Evolutionary conservation across 2,888 invertebrate species (phyloP), one percentile per base, ranked within the genome.

Genomic region (Nowickia ferox): DNA sequence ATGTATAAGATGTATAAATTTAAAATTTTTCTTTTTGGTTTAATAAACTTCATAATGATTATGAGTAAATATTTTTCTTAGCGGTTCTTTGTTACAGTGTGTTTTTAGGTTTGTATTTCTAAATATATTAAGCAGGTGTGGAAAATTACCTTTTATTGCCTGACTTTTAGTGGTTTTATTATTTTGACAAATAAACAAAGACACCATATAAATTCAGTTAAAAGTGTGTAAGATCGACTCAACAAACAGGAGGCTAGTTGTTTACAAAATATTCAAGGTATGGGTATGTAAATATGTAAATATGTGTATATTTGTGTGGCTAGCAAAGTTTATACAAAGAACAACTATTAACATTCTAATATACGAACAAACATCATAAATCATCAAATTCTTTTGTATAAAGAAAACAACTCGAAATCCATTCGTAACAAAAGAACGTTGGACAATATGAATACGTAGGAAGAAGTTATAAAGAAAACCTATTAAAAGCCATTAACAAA

Each of bases 131-230:
- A 90, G 90, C 91, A 91, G 91, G 91, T 91, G 91, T 90, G 91
- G 91, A 91, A 91, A 91, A 91, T 91, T 89, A 89, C 89, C 88
- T 90, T 90, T 91, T 89, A 90, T 89, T 88, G 90, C 88, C 90
- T 88, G 88, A 68, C 88, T 89, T 90, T 91, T 90, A 90, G 90
- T 89, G 90, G 90, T 89, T 91, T 90, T 82, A 82, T 83, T 66
- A 74, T 74, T 65, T 79, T 83, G 85, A 86, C 86, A 85, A 82
- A 82, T 82, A 86, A 84, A 84, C 72, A 71, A 75, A 83, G 46
- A 53, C 66, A 81, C 77, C 66, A 77, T 68, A 77, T 68, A 59
- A 76, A 69, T 78, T 75, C 72, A 63, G 74, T 59, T 42, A 53
- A 68, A 68, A 48, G 10, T 44, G 65, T 17, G 53, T 65, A 53